Evolutionary conservation across 2,888 invertebrate genomes (phyloP).

Genomic region (Drosophila neotestacea): DNA sequence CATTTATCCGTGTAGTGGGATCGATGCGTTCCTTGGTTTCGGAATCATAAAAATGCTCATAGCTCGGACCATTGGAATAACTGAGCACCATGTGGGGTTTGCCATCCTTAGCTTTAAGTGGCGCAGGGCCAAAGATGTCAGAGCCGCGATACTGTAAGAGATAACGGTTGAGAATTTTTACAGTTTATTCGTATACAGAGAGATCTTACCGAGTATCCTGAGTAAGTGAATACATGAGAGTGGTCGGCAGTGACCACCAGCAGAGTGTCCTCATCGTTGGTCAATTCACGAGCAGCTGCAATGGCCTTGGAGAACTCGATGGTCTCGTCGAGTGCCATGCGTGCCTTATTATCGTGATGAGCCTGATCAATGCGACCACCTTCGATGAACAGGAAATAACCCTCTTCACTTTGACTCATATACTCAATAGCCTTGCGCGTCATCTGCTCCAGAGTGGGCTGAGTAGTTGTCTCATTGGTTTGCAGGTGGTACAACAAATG

Average conservation of each 20-base stretch:
- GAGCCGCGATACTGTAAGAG: constrained; percentile 70
- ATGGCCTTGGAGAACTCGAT: constrained; percentile 92
- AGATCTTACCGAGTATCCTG: constrained; percentile 88
- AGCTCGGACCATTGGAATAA: constrained; percentile 92
- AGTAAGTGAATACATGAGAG: constrained; percentile 91
- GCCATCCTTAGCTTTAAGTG: constrained; percentile 85
- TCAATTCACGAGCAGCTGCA: constrained; percentile 87
- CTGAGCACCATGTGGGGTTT: constrained; percentile 89
- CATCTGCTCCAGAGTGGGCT: constrained; percentile 93
- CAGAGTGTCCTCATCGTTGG: constrained; percentile 89
- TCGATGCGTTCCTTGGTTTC: constrained; percentile 71
- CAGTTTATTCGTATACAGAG: background rate
- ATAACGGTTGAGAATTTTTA: background rate
- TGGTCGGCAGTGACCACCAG: constrained; percentile 94
- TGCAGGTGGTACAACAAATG: constrained; percentile 91
- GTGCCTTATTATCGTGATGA: constrained; percentile 82
- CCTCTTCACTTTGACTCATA: constrained; percentile 88
- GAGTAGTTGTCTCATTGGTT: constrained; percentile 84
- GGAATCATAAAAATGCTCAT: constrained; percentile 82
- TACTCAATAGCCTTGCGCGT: constrained; percentile 91
- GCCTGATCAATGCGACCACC: constrained; percentile 86
- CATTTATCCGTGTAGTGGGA: constrained; percentile 71
- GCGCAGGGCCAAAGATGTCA: constrained; percentile 76
- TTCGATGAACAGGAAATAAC: constrained; percentile 92
- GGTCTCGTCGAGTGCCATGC: constrained; percentile 83